Conservation (phyloP, 2,113 vertebrate genomes). For the Oncorhynchus clarkii region DNA sequence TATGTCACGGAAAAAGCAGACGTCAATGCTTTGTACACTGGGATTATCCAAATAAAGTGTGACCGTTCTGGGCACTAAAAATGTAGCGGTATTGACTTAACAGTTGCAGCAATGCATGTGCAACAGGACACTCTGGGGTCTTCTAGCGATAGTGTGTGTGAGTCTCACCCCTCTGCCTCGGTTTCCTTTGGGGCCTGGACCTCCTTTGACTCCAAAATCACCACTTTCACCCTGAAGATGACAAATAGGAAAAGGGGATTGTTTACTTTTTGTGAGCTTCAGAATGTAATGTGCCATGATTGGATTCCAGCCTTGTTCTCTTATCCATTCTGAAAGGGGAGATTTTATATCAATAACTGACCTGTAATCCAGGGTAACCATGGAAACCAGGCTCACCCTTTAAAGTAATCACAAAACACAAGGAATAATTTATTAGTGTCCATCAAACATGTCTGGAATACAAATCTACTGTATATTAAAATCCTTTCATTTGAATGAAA, state of each 20-base stretch:
- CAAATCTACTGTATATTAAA: neutral
- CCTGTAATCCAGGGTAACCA: constrained; percentile 78
- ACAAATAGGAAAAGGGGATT: constrained; percentile 16
- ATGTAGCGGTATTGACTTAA: no score
- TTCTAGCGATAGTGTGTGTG: neutral
- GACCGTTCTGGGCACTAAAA: no score
- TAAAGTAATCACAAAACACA: constrained; percentile 25
- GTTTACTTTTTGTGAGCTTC: neutral
- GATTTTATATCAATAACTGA: constrained; percentile 49
- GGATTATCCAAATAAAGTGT: no score
- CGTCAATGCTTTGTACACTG: no score
- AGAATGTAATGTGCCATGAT: neutral
- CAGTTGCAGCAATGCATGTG: no score
- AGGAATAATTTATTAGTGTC: neutral
- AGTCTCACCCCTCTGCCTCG: constrained; percentile 76
- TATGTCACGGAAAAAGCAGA: no score
- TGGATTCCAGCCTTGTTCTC: neutral
- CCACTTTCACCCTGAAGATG: constrained; percentile 80
- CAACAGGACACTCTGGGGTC: no score
- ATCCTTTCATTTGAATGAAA: neutral
- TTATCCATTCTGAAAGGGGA: neutral
- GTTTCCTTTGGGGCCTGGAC: constrained; percentile 77
- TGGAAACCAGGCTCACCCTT: constrained; percentile 82
- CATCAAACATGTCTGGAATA: neutral
- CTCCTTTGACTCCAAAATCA: constrained; percentile 66